phyloP scores from a whole-genome alignment of 2,888 invertebrate species.

The Eurytoma adleriae region DNA sequence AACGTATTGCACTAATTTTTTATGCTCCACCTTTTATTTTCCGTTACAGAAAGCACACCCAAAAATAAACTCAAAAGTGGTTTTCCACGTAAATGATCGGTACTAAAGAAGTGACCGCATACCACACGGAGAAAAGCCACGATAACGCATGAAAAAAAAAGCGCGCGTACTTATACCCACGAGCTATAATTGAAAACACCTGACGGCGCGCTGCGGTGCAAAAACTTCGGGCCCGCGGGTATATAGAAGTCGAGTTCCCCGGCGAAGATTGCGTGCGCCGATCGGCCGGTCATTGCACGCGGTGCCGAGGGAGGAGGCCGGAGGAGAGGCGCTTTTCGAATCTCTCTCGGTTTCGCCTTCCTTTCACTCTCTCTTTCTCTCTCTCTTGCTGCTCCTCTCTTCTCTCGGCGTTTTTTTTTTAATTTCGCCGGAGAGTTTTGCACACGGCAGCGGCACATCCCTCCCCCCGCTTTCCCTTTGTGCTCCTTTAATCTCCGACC shows the following conservation, averaged over 20 bases:
- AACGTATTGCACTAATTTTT: too few species aligned
- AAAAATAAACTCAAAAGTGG: too few species aligned
- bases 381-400: not conserved
- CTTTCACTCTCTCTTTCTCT: too few species aligned
- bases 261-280: constrained; percentile 30
- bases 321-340: constrained; percentile 39
- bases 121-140: too few species aligned
- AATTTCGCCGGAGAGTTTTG: not conserved
- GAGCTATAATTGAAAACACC: not conserved
- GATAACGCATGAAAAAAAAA: not conserved
- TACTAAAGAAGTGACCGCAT: too few species aligned
- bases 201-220: not conserved
- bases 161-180: not conserved
- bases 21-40: too few species aligned
- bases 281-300: constrained; percentile 50
- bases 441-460: constrained; percentile 10
- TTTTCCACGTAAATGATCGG: too few species aligned
- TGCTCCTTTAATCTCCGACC: constrained; percentile 49
- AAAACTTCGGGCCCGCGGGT: not conserved
- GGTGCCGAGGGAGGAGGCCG: constrained; percentile 18
- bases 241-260: constrained; percentile 11
- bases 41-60: too few species aligned
- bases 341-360: constrained; percentile 21
- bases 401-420: not conserved
- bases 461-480: constrained; percentile 33